Percentiles rank a stretch among this genome's conserved stretches.
phyloP scores from a whole-genome alignment of 1,140 invertebrate genomes.

The Acromyrmex echinatior region DNA sequence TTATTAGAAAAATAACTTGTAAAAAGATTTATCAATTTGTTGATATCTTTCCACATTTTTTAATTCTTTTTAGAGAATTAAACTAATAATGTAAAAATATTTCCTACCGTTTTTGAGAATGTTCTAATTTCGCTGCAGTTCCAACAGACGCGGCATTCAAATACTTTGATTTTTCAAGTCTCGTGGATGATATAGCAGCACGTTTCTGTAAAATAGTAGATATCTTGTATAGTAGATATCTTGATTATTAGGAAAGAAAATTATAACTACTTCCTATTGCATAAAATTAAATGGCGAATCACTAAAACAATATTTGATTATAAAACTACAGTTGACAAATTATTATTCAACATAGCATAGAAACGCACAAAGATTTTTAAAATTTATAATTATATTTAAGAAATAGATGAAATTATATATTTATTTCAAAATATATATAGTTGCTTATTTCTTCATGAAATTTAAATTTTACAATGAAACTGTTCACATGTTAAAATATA shows the following conservation, averaged over 20 bases:
- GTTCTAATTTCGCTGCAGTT: slow-evolving; percentile 75
- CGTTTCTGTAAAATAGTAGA: slow-evolving; percentile 72
- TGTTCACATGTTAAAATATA: not conserved
- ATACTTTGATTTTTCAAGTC: slow-evolving; percentile 71
- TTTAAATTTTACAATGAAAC: not conserved
- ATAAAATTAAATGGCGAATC: not conserved
- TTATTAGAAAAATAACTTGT: not conserved
- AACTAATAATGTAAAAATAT: slow-evolving; percentile 1
- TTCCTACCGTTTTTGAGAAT: slow-evolving; percentile 77
- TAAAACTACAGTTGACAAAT: not conserved
- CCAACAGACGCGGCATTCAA: slow-evolving; percentile 73
- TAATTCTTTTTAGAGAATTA: not conserved
- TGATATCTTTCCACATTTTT: not conserved
- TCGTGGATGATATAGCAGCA: slow-evolving; percentile 75
- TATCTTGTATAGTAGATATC: not conserved
- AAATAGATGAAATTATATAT: not conserved
- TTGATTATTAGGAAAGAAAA: not conserved
- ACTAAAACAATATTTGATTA: not conserved
- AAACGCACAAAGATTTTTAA: not conserved
- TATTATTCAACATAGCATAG: too few relatives aligned
- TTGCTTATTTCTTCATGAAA: not conserved
- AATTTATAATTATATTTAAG: not conserved
- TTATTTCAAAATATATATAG: not conserved
- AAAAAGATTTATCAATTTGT: not conserved
- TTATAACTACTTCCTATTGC: not conserved